Conservation (phyloP, 2,888 invertebrate species). For the Apocheima hispidaria region DNA sequence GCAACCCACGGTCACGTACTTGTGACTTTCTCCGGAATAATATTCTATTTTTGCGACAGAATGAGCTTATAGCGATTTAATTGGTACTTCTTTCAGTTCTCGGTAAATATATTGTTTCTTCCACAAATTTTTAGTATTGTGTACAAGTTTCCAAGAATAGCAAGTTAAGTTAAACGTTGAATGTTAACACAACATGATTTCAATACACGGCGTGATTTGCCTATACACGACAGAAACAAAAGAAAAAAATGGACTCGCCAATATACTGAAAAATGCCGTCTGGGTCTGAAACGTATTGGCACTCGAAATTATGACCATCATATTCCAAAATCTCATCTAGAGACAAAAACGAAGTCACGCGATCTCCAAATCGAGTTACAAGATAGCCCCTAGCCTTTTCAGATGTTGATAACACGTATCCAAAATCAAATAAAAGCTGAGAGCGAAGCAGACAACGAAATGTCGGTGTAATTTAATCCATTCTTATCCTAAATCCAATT, state of each 20-base stretch:
- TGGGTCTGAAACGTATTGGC: not conserved
- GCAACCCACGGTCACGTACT: constrained; percentile 33
- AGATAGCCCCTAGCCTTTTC: constrained; percentile 10
- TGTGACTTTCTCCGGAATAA: constrained; percentile 35
- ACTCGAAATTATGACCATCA: not conserved
- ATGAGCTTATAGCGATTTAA: constrained; percentile 11
- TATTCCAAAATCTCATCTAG: not conserved
- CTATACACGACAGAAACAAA: not conserved
- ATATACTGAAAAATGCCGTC: not conserved
- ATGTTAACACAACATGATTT: not conserved
- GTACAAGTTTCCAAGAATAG: not conserved
- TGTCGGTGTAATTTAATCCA: constrained; percentile 41
- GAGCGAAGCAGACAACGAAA: constrained; percentile 33
- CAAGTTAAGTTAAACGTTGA: not conserved
- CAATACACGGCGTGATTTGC: not conserved
- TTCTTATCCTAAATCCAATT: constrained; percentile 40
- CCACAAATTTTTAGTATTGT: not conserved
- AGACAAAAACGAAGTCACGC: constrained; percentile 8
- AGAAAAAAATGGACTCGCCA: too few relatives aligned
- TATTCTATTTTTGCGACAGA: constrained; percentile 22
- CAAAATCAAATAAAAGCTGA: constrained; percentile 33
- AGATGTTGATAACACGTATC: constrained; percentile 33
- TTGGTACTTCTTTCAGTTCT: not conserved
- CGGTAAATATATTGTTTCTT: not conserved
- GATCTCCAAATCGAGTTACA: constrained; percentile 19